phyloP scores from a whole-genome alignment of 2,797 vertebrate genomes.

The Micropoecilia bifurca region DNA sequence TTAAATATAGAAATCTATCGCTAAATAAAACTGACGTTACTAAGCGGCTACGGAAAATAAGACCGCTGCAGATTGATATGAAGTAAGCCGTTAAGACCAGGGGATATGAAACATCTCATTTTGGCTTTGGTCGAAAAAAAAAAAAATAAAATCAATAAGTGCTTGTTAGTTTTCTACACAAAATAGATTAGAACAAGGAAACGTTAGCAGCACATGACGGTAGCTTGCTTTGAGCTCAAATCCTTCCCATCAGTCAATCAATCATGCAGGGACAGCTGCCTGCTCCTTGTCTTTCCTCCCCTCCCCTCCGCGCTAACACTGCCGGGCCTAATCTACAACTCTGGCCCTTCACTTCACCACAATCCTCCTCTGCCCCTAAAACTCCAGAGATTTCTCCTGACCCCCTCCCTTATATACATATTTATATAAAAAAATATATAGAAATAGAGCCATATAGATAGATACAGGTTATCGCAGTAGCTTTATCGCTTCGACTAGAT shows the following conservation, averaged over 20 bases:
- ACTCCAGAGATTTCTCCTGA: constrained; percentile 77
- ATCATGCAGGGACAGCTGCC: constrained; percentile 72
- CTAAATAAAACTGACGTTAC: constrained; percentile 42
- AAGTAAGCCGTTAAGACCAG: constrained; percentile 3
- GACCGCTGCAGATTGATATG: constrained; percentile 57
- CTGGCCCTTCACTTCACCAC: constrained; percentile 64
- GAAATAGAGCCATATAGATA: not conserved
- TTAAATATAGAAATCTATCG: not conserved
- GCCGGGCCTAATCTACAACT: constrained; percentile 67
- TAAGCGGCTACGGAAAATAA: constrained; percentile 51
- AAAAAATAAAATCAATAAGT: no score
- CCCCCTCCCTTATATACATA: constrained; percentile 52
- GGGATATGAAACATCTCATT: constrained; percentile 8
- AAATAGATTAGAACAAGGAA: not conserved
- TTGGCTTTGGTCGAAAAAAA: not conserved
- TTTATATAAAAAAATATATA: constrained; percentile 46
- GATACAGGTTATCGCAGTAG: constrained; percentile 34
- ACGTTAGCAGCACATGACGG: constrained; percentile 9
- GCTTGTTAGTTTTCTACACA: not conserved
- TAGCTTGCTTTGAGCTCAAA: constrained; percentile 37
- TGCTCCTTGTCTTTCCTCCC: constrained; percentile 40
- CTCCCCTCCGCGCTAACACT: constrained; percentile 57
- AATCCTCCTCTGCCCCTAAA: constrained; percentile 75
- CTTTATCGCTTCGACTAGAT: constrained; percentile 46
- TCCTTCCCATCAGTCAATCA: constrained; percentile 71